Percentiles rank a stretch among this genome's conserved stretches.
Conservation (phyloP, 2,797 vertebrate genomes). For the Atherinosoma microstoma region DNA sequence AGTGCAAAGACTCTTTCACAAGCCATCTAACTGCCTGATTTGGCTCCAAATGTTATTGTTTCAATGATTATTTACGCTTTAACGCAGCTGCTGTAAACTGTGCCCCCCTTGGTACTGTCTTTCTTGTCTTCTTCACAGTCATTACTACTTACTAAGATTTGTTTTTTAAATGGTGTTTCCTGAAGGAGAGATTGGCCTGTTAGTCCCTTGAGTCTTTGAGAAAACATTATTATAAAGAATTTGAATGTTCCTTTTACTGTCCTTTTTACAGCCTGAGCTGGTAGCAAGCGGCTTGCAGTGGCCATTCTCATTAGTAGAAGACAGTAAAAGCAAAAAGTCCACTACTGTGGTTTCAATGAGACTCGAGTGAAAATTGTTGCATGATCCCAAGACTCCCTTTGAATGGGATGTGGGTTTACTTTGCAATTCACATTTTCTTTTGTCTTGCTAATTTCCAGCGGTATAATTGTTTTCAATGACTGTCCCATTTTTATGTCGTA, state of each 20-base stretch:
- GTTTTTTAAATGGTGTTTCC: constrained; percentile 27
- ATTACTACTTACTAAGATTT: constrained; percentile 20
- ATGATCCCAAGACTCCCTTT: constrained; percentile 21
- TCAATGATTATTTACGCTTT: constrained; percentile 16
- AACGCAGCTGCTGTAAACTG: background rate
- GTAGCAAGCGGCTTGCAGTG: constrained; percentile 54
- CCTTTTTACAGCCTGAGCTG: constrained; percentile 49
- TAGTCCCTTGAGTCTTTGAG: constrained; percentile 63
- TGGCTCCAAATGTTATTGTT: constrained; percentile 53
- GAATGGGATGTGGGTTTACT: constrained; percentile 11
- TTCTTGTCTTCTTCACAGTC: constrained; percentile 7
- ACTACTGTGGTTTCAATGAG: constrained; percentile 39
- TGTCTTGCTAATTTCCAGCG: constrained; percentile 15
- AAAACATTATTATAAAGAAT: constrained; percentile 69
- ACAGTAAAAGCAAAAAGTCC: constrained; percentile 56
- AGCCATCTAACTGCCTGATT: constrained; percentile 22
- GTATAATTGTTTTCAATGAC: background rate
- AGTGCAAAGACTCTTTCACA: constrained; percentile 18
- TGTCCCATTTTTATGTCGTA: background rate
- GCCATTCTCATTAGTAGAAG: constrained; percentile 43
- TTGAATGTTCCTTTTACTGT: constrained; percentile 51
- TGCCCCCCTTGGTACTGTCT: constrained; percentile 9
- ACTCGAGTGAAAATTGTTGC: constrained; percentile 32
- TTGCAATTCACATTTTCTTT: constrained; percentile 15
- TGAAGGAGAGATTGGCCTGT: constrained; percentile 62